Evolutionary conservation across 2,797 vertebrate genomes (phyloP), one percentile per base, ranked within the genome.

Genomic region (Limnodromus scolopaceus): DNA sequence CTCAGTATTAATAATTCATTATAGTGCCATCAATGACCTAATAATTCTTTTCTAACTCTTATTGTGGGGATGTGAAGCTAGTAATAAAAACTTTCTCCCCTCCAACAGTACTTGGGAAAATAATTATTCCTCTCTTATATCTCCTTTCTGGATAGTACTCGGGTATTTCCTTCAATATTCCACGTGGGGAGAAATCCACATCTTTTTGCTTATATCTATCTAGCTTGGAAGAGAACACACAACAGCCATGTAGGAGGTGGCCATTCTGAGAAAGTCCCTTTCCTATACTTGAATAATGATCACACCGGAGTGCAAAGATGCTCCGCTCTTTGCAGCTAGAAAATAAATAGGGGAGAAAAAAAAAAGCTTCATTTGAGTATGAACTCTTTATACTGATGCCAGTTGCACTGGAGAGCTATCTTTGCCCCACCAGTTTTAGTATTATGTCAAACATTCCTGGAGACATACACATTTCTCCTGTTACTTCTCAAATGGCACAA

Each of bases 1-100:
- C 39, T 78, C 9, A 0, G 4, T 61, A 79, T 94, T 92, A 93
- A 92, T 65, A 91, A 91, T 89, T 89, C 70, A 94, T 89, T 79
- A 69, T 16, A 41, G 20, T 65, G 32, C 32, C 38, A 78, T 71
- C 63, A 76, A 25, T 86, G 36, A 83, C 51, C 71, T 63, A 69
- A 72, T 83, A 84, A 82, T 79, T 89, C 32, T 84, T 78, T 84
- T 49, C 41, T 61, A 87, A 60, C 32, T 84, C 22, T 45, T 65
- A 58, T 1, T 81, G 66, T 89, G 34, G 55, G 11, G 36, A 85
- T 65, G 43, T 49, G 49, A 76, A 85, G 14, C 14, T 46, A 46
- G 49, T 64, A 91, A 91, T 34, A 81, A 82, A 91, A 87, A 16
- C 14, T 69, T 79, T 61, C 51, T 61, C 54, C 15, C 20, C 34